Evolutionary conservation across 2,797 vertebrate genomes (phyloP).

Genomic region (Hyperoplus immaculatus): DNA sequence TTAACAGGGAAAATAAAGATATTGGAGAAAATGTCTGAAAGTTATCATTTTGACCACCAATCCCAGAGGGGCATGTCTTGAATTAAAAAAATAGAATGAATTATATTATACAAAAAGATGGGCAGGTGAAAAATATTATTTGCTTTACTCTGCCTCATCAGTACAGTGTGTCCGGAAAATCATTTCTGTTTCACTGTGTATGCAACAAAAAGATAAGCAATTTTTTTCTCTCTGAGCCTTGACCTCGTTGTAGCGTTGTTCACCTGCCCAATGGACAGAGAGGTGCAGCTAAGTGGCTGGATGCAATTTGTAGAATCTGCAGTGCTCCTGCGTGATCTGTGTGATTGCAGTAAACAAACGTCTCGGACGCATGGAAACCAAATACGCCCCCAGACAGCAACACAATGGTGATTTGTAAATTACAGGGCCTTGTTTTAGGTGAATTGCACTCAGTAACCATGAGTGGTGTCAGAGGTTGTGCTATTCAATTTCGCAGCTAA

Average conservation of each 20-base stretch:
- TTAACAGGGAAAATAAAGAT: no score
- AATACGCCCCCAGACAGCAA: slow-evolving; percentile 60
- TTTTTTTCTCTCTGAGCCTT: slow-evolving; percentile 46
- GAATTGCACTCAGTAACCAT: slow-evolving; percentile 50
- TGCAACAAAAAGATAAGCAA: slow-evolving; percentile 32
- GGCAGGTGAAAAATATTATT: slow-evolving; percentile 30
- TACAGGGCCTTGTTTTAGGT: slow-evolving; percentile 49
- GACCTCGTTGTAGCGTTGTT: slow-evolving; percentile 40
- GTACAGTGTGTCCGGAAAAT: slow-evolving; percentile 39
- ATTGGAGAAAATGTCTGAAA: background rate
- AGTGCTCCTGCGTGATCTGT: slow-evolving; percentile 35
- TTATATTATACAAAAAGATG: slow-evolving; percentile 50
- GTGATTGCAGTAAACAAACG: slow-evolving; percentile 72
- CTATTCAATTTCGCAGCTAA: slow-evolving; percentile 62
- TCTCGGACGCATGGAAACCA: slow-evolving; percentile 67
- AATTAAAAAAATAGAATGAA: slow-evolving; percentile 50
- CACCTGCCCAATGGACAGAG: slow-evolving; percentile 21
- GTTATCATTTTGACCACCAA: slow-evolving; percentile 34
- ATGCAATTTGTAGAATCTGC: slow-evolving; percentile 68
- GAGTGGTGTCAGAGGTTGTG: slow-evolving; percentile 65
- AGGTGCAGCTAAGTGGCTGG: slow-evolving; percentile 46
- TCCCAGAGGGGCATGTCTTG: slow-evolving; percentile 24
- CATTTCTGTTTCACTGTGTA: slow-evolving; percentile 31
- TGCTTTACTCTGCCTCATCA: slow-evolving; percentile 31
- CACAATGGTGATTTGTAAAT: slow-evolving; percentile 79